Evolutionary conservation across 1,140 invertebrate genomes (phyloP).

Genomic region (Lordiphosa clarofinis): DNA sequence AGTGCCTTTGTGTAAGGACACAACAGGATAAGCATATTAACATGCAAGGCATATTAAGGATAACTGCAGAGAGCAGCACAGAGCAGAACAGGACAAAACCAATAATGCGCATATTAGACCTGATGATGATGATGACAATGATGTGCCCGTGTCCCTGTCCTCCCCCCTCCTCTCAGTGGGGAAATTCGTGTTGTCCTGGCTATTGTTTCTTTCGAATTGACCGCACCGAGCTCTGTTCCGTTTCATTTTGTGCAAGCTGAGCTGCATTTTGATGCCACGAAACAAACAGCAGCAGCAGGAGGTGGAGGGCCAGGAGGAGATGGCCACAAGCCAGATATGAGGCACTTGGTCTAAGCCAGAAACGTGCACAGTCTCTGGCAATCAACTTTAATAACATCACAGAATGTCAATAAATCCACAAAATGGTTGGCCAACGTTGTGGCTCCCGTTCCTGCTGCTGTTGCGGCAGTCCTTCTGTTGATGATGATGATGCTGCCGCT

Average conservation of each 20-base stretch:
- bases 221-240: conserved; percentile 39
- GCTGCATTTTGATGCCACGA: conserved; percentile 26
- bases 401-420: conserved; percentile 78
- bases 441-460: conserved; percentile 17
- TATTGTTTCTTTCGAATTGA: conserved; percentile 72
- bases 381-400: conserved; percentile 79
- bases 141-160: conserved; percentile 3
- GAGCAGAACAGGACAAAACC: conserved; percentile 55
- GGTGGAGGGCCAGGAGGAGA: conserved; percentile 7
- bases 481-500: conserved; percentile 29
- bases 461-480: conserved; percentile 47
- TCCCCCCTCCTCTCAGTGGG: background rate
- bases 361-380: conserved; percentile 73
- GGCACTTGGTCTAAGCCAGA: conserved; percentile 64
- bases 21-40: conserved; percentile 54
- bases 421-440: conserved; percentile 52
- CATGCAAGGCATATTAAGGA: conserved; percentile 68
- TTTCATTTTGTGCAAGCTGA: conserved; percentile 10
- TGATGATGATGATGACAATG: conserved; percentile 64
- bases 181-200: conserved; percentile 32
- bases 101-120: conserved; percentile 77
- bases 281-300: background rate
- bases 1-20: conserved; percentile 31
- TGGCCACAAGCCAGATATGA: conserved; percentile 10
- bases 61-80: conserved; percentile 46